Conservation (phyloP, 1,140 invertebrate genomes). For the Grapholita molesta region DNA sequence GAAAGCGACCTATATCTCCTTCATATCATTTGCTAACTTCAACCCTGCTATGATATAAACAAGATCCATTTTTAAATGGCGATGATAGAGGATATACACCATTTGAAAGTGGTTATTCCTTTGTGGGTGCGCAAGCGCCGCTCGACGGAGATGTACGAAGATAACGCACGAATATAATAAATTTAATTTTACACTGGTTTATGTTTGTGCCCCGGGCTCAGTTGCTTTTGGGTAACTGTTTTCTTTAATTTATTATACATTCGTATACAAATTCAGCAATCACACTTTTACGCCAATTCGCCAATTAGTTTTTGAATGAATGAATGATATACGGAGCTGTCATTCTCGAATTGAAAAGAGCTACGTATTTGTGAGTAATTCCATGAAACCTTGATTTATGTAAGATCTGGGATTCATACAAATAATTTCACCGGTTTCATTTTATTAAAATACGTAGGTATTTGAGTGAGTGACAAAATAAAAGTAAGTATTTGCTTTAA, state of each 20-base stretch:
- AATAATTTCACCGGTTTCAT: neutral
- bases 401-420: neutral
- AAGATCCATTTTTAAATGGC: neutral
- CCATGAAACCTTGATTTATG: neutral
- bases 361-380: neutral
- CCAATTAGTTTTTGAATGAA: neutral
- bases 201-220: neutral
- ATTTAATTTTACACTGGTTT: constrained; percentile 9
- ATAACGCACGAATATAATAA: constrained; percentile 10
- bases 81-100: neutral
- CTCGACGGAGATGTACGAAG: constrained; percentile 7
- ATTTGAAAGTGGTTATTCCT: constrained; percentile 22
- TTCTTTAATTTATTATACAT: neutral
- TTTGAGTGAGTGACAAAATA: too few species aligned
- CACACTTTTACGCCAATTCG: neutral
- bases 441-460: neutral
- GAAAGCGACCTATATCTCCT: neutral
- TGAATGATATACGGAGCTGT: neutral
- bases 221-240: neutral
- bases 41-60: neutral
- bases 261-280: neutral
- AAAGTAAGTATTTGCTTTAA: too few species aligned
- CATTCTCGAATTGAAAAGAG: neutral
- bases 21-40: neutral
- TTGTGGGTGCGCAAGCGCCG: constrained; percentile 38